Base-by-base conservation (phyloP, 2,888 invertebrate genomes). In the Ptycholaimellus sp. region DNA sequence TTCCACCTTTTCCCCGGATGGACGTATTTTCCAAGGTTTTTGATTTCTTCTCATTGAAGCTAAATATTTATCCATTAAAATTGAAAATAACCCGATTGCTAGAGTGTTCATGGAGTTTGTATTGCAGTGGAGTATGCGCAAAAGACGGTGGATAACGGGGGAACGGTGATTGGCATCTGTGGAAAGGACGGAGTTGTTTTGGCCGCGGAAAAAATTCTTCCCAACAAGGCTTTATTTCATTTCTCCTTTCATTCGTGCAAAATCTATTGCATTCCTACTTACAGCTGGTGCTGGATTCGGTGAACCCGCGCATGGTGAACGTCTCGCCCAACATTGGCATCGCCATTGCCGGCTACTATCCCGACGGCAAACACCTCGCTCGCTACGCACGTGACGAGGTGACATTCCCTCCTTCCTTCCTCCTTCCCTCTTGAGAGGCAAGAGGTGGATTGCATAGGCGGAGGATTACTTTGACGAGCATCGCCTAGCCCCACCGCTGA, bases 101-200 rank as follows among this genome's bases (percentile, higher is more conserved):
- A n/a, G n/a, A n/a, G n/a, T n/a, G n/a, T n/a, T n/a, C n/a, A n/a
- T n/a, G n/a, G n/a, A n/a, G n/a, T n/a, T n/a, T n/a, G n/a, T n/a
- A 23, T 46, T 51, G 37, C 38, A 51, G 53, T 99, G 2, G 96
- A 99, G 68, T 99, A 99, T 66, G 96, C 96, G 3, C 78, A 78
- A 38, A 99, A 99, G 65, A 96, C 96, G 3, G 93, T 99, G 2
- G 96, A 99, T 65, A 82, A 81, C 57, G 81, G 83, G 47, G 72
- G 72, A 9, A 93, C 93, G 41, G 83, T 85, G 13, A 76, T 99
- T 45, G 93, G 78, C 1, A 69, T 99, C 4, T 67, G 81, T 51
- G 87, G 90, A 19, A 87, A 81, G 57, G 85, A 96, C 67, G 82
- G 87, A 38, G 76, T 96, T 3, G 83, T 99, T 4, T 75, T 96